Percentiles rank a stretch among this genome's conserved stretches.
Conservation (phyloP, 2,113 vertebrate species). For the Pontoporia blainvillei region DNA sequence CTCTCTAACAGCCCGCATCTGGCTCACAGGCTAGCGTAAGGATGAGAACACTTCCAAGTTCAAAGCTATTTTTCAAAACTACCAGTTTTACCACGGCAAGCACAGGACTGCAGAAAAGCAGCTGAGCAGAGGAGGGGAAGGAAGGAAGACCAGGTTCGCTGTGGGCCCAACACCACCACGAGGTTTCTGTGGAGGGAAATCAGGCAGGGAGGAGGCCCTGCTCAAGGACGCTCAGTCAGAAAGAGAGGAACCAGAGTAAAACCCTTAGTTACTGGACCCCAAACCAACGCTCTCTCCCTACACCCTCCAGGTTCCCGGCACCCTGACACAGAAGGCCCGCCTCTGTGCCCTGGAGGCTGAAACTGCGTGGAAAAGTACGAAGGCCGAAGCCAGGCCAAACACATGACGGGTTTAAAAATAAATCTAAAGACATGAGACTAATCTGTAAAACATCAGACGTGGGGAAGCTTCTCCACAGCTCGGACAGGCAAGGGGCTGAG, state of each 20-base stretch:
- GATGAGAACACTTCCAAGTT: background rate
- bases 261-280: background rate
- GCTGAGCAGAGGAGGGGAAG: background rate
- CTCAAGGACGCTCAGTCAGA: background rate
- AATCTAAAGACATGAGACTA: background rate
- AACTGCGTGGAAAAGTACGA: background rate
- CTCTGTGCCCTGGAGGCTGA: background rate
- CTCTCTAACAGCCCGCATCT: background rate
- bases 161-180: background rate
- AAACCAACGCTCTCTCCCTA: background rate
- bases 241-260: background rate
- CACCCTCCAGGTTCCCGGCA: rapidly evolving
- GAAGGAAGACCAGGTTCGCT: background rate
- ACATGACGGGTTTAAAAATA: background rate
- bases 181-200: background rate
- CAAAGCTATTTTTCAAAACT: background rate
- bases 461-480: background rate
- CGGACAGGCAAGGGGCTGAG: background rate
- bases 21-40: background rate
- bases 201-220: background rate
- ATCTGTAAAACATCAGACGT: background rate
- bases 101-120: background rate
- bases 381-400: background rate
- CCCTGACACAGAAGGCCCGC: background rate
- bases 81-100: background rate